Evolutionary conservation across 2,888 invertebrate genomes (phyloP), one percentile per base, ranked within the genome.

Genomic region (Drosophila fungiperda): DNA sequence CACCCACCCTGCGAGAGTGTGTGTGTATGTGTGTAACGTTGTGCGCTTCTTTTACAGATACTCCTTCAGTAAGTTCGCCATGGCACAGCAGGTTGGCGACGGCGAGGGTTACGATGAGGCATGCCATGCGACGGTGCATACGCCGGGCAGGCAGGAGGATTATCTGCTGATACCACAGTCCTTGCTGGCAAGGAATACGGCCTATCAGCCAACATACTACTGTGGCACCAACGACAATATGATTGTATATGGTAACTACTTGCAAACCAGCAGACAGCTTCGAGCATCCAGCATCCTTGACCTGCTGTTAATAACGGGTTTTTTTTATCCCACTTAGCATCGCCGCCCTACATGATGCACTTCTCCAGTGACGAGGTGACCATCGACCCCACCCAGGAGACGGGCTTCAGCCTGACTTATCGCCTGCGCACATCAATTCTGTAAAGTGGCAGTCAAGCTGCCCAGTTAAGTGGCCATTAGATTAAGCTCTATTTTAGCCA

Each of bases 281-380:
- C 35, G 42, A 36, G 35, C 40, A 23, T 11, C 42, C n/a, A n/a
- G 2, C 48, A 29, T 33, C 48, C 49, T 38, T 40, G 54, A 65
- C 20, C 73, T 60, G 68, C 42, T 74, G 53, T 36, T 76, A 15
- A 63, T 66, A 57, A 62, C 40, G 53, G 17, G 20, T 52, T 42
- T 17, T 15, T 35, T 45, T 36, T 55, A 52, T 12, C 3, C 60
- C 55, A 87, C 33, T 92, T 93, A 1, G 94, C 95, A 0, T 94
- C 95, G 0, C 95, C 95, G 0, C 95, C 95, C 0, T 93, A 95
- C 20, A 94, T 94, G 85, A 93, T 95, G 1, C 93, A 94, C 76
- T 95, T 95, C 93, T 93, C 93, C 85, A 94, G 95, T 36, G 95
- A 95, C 88, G 93, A 94, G 61, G 74, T 94, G 38, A 90, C 88